phyloP scores from a whole-genome alignment of 2,113 vertebrate species.

The Aegithalos caudatus region DNA sequence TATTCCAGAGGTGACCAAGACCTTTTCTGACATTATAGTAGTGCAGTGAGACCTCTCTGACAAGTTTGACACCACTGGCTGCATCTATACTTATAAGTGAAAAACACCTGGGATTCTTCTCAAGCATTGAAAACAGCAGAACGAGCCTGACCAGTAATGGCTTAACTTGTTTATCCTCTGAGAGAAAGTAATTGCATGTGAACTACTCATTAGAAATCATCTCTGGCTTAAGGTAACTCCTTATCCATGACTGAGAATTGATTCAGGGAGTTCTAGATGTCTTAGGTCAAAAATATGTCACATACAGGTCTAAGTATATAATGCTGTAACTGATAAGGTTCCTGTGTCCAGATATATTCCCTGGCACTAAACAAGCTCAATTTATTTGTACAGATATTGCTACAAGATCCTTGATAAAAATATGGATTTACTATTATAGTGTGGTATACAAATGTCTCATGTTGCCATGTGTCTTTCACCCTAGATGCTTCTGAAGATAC shows the following conservation, averaged over 20 bases:
- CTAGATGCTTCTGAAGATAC: not conserved
- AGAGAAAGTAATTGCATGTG: conserved; percentile 12
- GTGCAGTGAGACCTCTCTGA: not conserved
- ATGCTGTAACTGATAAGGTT: not conserved
- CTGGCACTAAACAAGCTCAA: not conserved
- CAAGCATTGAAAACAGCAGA: accelerated
- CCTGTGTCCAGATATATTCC: not conserved
- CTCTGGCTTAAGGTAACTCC: not conserved
- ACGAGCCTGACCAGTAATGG: not conserved
- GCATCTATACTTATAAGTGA: not conserved
- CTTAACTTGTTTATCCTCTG: conserved; percentile 28
- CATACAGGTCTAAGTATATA: not conserved
- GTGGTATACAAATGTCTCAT: not conserved
- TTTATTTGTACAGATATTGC: not conserved
- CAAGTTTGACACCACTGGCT: not conserved
- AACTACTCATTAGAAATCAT: conserved; percentile 18
- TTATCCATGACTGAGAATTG: conserved; percentile 1
- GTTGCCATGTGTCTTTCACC: not conserved
- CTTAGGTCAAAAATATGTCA: not conserved
- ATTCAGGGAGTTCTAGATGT: not conserved
- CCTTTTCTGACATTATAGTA: not conserved
- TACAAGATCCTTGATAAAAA: not conserved
- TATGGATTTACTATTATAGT: not conserved
- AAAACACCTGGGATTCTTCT: not conserved
- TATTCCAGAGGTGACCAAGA: not conserved